These are phyloP conservation scores for Anser brachyrhynchus DNA, from an alignment of 2,113 vertebrate species.

Conservation along the genomic window DNA sequence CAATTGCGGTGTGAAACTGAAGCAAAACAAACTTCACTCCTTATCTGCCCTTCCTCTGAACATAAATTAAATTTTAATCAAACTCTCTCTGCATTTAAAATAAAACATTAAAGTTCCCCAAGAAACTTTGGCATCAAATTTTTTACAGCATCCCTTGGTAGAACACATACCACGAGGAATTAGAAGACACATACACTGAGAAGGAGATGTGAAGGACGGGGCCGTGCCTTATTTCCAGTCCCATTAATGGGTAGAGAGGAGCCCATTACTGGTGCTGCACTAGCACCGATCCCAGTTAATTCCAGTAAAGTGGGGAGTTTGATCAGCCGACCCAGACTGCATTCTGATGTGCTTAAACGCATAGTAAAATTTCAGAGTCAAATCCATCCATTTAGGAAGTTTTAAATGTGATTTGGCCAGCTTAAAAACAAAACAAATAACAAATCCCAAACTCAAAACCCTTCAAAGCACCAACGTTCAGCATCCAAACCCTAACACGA, in stretches of 20 bases:
- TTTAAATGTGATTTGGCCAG: neutral
- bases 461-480: neutral
- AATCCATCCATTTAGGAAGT: neutral
- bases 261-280: too few relatives aligned
- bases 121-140: neutral
- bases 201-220: fast-evolving
- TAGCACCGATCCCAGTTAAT: neutral
- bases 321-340: neutral
- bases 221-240: neutral
- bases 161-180: neutral
- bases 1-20: neutral
- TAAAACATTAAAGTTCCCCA: neutral
- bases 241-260: neutral
- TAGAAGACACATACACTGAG: fast-evolving
- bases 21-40: neutral
- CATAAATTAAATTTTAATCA: neutral
- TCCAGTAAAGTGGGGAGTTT: neutral
- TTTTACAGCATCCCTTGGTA: neutral
- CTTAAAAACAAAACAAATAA: neutral
- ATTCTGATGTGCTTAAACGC: neutral
- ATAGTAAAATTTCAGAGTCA: neutral
- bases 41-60: neutral
- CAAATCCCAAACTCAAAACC: neutral
- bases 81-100: neutral
- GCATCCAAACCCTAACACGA: neutral